Percentiles rank a stretch among this genome's conserved stretches.
These are phyloP conservation scores for Plectus sambesii DNA, from an alignment of 1,140 invertebrate genomes.

Conservation along the genomic window DNA sequence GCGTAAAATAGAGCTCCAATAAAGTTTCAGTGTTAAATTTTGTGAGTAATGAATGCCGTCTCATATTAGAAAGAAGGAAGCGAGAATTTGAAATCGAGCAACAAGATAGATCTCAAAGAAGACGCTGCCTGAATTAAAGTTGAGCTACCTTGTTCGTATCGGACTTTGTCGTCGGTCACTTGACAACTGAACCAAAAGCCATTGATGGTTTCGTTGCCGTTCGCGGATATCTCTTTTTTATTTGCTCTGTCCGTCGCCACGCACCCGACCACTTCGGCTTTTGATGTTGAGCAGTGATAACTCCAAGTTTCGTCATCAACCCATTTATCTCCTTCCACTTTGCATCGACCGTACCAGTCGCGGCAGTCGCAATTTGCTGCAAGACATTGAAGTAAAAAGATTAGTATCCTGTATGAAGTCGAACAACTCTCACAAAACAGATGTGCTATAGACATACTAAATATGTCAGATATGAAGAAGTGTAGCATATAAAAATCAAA, in stretches of 20 bases:
- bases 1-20: too few relatives aligned
- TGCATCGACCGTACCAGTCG: constrained; percentile 42
- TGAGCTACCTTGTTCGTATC: constrained; percentile 35
- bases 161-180: constrained; percentile 23
- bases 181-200: constrained; percentile 37
- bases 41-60: too few relatives aligned
- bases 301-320: constrained; percentile 35
- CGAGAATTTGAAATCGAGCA: too few relatives aligned
- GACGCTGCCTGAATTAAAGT: not conserved
- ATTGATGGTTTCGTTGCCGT: constrained; percentile 33
- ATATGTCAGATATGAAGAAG: too few relatives aligned
- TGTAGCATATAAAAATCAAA: too few relatives aligned
- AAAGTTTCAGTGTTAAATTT: too few relatives aligned
- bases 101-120: constrained; percentile 1
- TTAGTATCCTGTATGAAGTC: too few relatives aligned
- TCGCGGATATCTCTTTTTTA: constrained; percentile 16
- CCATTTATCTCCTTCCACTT: constrained; percentile 31
- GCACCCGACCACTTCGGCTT: constrained; percentile 31
- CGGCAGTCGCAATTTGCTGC: constrained; percentile 35
- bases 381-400: too few relatives aligned
- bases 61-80: too few relatives aligned
- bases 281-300: constrained; percentile 33
- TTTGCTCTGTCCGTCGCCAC: constrained; percentile 8
- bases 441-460: too few relatives aligned
- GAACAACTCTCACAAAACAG: too few relatives aligned